Base-by-base conservation (phyloP, 2,888 invertebrate genomes). In the Drosophila subsilvestris region DNA sequence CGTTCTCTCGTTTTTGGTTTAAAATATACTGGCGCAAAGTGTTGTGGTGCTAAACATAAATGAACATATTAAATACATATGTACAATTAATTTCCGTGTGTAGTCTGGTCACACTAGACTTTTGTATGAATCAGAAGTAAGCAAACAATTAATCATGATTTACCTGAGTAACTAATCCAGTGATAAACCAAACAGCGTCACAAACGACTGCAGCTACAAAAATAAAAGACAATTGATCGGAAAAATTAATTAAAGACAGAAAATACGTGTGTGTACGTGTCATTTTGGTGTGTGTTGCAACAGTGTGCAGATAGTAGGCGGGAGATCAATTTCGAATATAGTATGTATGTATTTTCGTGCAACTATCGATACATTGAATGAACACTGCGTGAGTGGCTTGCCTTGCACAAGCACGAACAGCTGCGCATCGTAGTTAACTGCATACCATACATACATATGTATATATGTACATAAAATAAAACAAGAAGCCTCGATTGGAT, bases 351-450 rank as follows among this genome's bases (percentile, higher is more conserved):
- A 7, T 7, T 14, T 37, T n/a, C n/a, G 37, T 37, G n/a, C 37
- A 37, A 37, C 37, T 37, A 37, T 37, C 37, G 37, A 37, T 37
- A 32, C 10, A 12, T 29, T 3, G 10, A 37, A 37, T 14, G 5
- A 1, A 37, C n/a, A 37, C 12, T 37, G 37, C 37, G 37, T 37
- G 37, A 37, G 37, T 37, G 37, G 37, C n/a, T n/a, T n/a, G n/a
- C n/a, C 37, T 37, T 37, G 37, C 37, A 37, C 37, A 37, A 37
- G 37, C 37, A 37, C 37, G 37, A 37, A 37, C 37, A 37, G 37
- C 37, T 37, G 37, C 37, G 37, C 37, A 37, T 37, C 37, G 37
- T 37, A 37, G 37, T 37, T 37, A 37, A 37, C 37, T 37, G 37
- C 37, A 37, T 37, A 14, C 37, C 37, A 37, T 37, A 14, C 37